These are phyloP conservation scores for Heterochromis multidens DNA, from an alignment of 2,113 vertebrate species.

Conservation along the genomic window DNA sequence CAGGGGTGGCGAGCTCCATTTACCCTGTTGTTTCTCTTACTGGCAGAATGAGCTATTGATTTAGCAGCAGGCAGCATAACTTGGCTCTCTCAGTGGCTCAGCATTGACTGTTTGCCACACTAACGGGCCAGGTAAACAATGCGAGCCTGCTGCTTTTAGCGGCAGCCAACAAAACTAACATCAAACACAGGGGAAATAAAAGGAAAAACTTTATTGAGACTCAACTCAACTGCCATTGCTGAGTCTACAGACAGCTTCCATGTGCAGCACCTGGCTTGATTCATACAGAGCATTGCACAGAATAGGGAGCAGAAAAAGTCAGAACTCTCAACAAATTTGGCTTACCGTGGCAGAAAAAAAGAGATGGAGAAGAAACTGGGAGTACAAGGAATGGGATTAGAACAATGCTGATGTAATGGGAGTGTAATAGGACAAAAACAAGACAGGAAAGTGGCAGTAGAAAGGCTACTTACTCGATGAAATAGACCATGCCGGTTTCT, in stretches of 20 bases:
- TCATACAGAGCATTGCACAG: not conserved
- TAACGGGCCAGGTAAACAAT: conserved; percentile 53
- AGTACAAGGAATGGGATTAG: not conserved
- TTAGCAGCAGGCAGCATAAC: conserved; percentile 38
- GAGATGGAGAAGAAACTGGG: not conserved
- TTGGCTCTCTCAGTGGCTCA: conserved; percentile 33
- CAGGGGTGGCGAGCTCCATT: conserved; percentile 45
- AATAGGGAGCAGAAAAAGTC: not conserved
- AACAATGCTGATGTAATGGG: conserved; percentile 7
- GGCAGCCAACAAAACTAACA: conserved; percentile 22
- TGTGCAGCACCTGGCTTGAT: not conserved
- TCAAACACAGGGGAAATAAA: conserved; percentile 32
- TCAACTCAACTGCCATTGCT: not conserved
- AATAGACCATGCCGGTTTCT: conserved; percentile 96
- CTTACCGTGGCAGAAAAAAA: not conserved
- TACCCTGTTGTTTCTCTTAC: conserved; percentile 44
- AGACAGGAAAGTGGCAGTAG: not conserved
- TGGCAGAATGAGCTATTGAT: conserved; percentile 62
- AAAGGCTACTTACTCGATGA: conserved; percentile 90
- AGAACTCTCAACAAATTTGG: not conserved
- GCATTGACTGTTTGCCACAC: conserved; percentile 23
- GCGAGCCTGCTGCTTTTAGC: conserved; percentile 17
- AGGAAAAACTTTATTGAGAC: conserved; percentile 10
- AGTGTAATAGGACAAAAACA: not conserved
- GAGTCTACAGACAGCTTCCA: not conserved